Evolutionary conservation across 2,888 invertebrate species (phyloP), one percentile per base, ranked within the genome.

Genomic region (Cerastis leucographa): DNA sequence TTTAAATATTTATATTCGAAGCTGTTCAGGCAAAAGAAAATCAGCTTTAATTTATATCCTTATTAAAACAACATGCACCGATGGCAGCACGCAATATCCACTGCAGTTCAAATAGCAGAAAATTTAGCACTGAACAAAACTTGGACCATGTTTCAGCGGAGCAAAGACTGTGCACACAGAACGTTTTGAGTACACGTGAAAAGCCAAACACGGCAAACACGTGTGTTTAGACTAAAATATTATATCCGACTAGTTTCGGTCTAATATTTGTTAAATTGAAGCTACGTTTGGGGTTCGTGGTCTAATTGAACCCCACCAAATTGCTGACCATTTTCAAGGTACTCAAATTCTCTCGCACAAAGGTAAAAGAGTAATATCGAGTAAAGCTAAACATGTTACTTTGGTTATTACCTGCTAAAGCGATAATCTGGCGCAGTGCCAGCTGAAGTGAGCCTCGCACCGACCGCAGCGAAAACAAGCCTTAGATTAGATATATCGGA

Each of bases 401-500:
- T 49, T 61, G 74, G 70, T 66, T 72, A 70, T 71, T 81, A 81
- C 70, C 84, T 71, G 70, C 67, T 56, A 29, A 62, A 65, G 54
- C 54, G 44, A 70, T 78, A 69, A 66, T 65, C 73, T 81, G 81
- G 81, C 66, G n/a, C 61, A 17, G 51, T 40, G 84, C 81, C 81
- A 83, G 66, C 66, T 35, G 67, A 49, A 54, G 59, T 49, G 68
- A 62, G 70, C 56, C 54, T 72, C 81, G 59, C 56, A 59, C 51
- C 49, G 66, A 59, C 51, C 49, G 66, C 72, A 54, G 42, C 35
- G 72, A 51, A 56, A 51, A 73, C 84, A 70, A 66, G 66, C 54
- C 56, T 66, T n/a, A 40, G 29, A 68, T 71, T 61, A 25, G 51
- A 49, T 68, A 68, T 59, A 64, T 64, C 42, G 29, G 29, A 49